These are phyloP conservation scores for Crossaster papposus DNA, from an alignment of 53 echinoderm and acorn worm species.

Conservation along the genomic window DNA sequence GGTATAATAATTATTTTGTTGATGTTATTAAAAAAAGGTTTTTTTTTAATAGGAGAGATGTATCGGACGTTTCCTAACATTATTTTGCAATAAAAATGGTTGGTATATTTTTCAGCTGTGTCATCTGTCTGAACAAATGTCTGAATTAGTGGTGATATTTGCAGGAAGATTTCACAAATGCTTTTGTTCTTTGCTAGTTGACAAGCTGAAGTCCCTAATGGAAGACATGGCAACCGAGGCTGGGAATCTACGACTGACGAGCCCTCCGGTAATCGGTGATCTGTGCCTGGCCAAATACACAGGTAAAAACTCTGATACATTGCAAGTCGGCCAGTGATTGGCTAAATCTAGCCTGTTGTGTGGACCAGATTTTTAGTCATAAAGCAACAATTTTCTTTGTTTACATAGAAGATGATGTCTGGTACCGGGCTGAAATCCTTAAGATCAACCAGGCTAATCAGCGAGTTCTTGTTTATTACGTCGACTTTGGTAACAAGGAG, in stretches of 20 bases:
- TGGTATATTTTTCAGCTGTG: no score
- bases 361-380: no score
- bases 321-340: no score
- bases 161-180: no score
- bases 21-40: no score
- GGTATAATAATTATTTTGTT: no score
- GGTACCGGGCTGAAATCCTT: slow-evolving; percentile 62
- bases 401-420: slow-evolving; percentile 26
- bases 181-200: not conserved
- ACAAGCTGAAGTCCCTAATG: slow-evolving; percentile 25
- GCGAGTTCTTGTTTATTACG: slow-evolving; percentile 42
- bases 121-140: no score
- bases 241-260: not conserved
- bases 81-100: no score
- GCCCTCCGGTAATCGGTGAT: slow-evolving; percentile 33
- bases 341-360: no score
- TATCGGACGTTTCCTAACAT: no score
- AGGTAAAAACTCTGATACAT: slow-evolving; percentile 1
- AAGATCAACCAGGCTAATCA: slow-evolving; percentile 14
- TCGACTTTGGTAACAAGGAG: slow-evolving; percentile 72
- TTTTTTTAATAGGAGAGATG: no score
- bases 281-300: slow-evolving; percentile 44
- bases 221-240: not conserved
- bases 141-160: no score
- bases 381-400: not conserved